Percentiles rank a stretch among this genome's conserved stretches.
Evolutionary conservation across 1,140 invertebrate genomes (phyloP).

Genomic region (Hypsibius dujardini): DNA sequence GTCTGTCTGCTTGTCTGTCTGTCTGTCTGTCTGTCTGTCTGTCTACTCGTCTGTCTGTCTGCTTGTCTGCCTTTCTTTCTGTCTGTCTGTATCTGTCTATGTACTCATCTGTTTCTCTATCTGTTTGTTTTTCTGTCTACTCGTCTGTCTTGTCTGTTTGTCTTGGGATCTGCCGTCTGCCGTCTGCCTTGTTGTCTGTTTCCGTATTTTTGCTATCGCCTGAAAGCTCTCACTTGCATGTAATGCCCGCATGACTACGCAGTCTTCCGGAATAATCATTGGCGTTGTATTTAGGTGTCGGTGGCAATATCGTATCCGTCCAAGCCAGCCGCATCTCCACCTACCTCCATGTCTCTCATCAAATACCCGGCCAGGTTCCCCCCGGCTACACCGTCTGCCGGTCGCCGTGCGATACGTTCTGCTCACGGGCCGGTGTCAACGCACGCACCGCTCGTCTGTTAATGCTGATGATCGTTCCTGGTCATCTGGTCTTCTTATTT

Average conservation of each 20-base stretch:
- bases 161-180: not conserved
- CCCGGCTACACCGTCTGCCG: not conserved
- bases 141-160: not conserved
- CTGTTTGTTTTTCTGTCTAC: no score
- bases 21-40: not conserved
- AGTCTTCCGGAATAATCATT: not conserved
- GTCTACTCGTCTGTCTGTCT: not conserved
- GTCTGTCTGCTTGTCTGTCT: not conserved
- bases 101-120: no score
- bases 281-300: not conserved
- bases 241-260: not conserved
- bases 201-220: not conserved
- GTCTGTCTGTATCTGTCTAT: not conserved
- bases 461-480: not conserved
- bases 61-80: not conserved
- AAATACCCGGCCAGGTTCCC: not conserved
- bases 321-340: not conserved
- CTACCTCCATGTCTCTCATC: not conserved
- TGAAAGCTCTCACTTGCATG: not conserved
- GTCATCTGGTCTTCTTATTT: conserved; percentile 1
- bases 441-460: not conserved
- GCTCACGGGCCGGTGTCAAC: not conserved
- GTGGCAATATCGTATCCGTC: not conserved
- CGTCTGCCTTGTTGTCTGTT: not conserved
- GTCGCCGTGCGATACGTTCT: not conserved